These are phyloP conservation scores for Himantopus leucocephalus DNA, from an alignment of 2,113 vertebrate genomes.

Conservation along the genomic window DNA sequence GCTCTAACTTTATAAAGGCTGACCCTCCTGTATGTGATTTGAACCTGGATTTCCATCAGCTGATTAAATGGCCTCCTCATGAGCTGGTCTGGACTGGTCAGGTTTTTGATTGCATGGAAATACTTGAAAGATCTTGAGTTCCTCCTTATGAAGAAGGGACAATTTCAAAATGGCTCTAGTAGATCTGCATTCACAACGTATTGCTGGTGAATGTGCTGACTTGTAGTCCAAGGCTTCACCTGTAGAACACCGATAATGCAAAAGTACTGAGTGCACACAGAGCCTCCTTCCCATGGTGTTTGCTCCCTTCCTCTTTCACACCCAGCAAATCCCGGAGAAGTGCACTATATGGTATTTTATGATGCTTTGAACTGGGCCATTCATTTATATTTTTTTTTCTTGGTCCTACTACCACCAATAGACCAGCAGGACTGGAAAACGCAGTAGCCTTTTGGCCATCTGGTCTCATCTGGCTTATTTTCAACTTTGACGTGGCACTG, in stretches of 20 bases:
- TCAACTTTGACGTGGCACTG: background rate
- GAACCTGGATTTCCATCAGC: background rate
- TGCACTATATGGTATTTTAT: rapidly evolving
- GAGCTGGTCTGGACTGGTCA: background rate
- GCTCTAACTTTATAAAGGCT: background rate
- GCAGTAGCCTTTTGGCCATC: background rate
- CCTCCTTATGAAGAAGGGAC: background rate
- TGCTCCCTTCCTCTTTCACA: background rate
- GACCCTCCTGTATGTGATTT: background rate
- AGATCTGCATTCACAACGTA: background rate
- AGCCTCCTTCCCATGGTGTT: background rate
- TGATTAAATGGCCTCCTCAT: rapidly evolving
- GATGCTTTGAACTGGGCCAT: background rate
- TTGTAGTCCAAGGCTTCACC: background rate
- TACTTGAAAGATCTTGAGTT: background rate
- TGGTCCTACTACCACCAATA: background rate
- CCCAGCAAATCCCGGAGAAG: background rate
- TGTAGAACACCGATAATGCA: background rate
- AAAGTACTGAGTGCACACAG: rapidly evolving
- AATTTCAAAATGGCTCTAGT: background rate
- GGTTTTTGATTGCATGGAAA: background rate
- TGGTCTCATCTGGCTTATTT: background rate
- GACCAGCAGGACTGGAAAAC: background rate
- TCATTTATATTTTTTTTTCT: too few relatives aligned
- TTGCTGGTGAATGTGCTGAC: background rate